Base-by-base conservation (phyloP, 2,113 vertebrate species). In the Corythaeola cristata region DNA sequence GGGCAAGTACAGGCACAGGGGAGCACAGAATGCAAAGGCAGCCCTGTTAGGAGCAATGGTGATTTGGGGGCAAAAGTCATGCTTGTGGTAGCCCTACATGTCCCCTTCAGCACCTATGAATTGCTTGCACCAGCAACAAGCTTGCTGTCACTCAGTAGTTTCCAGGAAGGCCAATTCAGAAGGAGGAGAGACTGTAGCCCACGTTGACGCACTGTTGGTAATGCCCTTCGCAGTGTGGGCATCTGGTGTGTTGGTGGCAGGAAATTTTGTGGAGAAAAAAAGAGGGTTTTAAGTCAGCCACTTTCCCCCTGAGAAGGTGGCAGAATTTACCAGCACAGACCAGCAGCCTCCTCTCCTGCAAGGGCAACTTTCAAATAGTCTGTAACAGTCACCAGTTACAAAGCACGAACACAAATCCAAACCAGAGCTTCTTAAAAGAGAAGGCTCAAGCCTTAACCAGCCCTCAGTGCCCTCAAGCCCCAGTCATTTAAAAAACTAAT, bases 171-270 rank as follows among this genome's bases (percentile, higher is more conserved):
- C 32, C 12, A 44, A 0, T 58, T 66, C 13, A 74, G 63, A 32
- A 66, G 45, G 33, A 68, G 45, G 5, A 59, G 73, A 58, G 19
- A 44, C 4, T 21, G 23, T 8, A 52, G 28, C 45, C 39, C 35
- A 11, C 0, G 1, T 12, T 23, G 3, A 49, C 14, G 6, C 5
- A 0, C 24, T 23, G 64, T 80, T 44, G 72, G 41, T n/a, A 49
- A 80, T 81, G n/a, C 30, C 49, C 52, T 62, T 35, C 28, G 37
- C 83, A 53, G 11, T 1, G 18, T 8, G 50, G 33, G 20, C 30
- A 53, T 4, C 41, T 58, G 58, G 12, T n/a, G 15, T 13, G 33
- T 8, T 27, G 20, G 41, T n/a, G 59, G n/a, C 41, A 56, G 26
- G 21, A 47, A 45, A 16, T 2, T 3, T 39, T 4, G 10, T 21